A percentile compares a stretch with the other conserved stretches of the same genome.
phyloP scores from a whole-genome alignment of 2,797 vertebrate species.

The Neopelma chrysocephalum region DNA sequence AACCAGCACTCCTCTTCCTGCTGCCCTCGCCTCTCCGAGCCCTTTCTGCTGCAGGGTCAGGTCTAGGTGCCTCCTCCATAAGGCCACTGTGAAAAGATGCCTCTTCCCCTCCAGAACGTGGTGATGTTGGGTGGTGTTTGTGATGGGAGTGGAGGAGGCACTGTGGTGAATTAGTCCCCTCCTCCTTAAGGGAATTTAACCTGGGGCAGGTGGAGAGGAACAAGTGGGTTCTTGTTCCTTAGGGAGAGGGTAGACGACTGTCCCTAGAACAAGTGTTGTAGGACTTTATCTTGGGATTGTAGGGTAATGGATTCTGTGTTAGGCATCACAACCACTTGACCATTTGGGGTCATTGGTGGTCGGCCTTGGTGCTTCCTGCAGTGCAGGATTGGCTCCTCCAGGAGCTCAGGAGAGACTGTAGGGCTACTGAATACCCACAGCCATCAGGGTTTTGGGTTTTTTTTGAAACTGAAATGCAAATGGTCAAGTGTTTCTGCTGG shows the following conservation, averaged over 20 bases:
- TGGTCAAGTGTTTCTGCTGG: not conserved
- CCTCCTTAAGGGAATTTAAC: not conserved
- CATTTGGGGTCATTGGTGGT: not conserved
- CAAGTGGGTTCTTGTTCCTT: not conserved
- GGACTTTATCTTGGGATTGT: not conserved
- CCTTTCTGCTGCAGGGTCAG: not conserved
- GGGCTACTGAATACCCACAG: not conserved
- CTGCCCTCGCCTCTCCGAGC: not conserved
- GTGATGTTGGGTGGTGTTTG: not conserved
- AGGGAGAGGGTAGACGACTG: not conserved
- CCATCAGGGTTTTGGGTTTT: no score
- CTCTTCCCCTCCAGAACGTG: rapidly evolving
- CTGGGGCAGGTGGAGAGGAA: not conserved
- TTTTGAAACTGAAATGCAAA: not conserved
- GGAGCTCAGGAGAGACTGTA: not conserved
- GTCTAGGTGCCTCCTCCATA: not conserved
- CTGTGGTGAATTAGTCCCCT: not conserved
- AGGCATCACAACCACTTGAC: not conserved
- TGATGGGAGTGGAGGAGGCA: not conserved
- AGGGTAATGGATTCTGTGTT: not conserved
- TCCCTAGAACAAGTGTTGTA: not conserved
- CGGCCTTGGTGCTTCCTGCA: not conserved
- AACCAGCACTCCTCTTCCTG: not conserved
- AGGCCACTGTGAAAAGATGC: not conserved
- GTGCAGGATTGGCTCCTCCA: not conserved